Percentiles rank a stretch among this genome's conserved stretches.
phyloP scores from a whole-genome alignment of 64 coral and sea anemone genomes.

The Actinia equina region DNA sequence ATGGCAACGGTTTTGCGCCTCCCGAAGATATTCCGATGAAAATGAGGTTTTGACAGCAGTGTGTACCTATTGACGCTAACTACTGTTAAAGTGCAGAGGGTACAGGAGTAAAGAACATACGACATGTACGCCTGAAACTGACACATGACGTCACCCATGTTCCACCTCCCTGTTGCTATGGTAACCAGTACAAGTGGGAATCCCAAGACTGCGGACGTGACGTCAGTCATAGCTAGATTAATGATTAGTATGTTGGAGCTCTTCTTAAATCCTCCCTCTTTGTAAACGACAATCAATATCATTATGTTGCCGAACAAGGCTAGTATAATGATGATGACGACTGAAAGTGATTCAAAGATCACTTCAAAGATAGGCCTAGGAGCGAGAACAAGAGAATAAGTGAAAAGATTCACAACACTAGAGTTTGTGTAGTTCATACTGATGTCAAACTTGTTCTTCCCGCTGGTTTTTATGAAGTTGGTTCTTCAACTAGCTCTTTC shows the following conservation, averaged over 20 bases:
- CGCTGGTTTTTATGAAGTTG: too few relatives aligned
- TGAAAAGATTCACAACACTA: background rate
- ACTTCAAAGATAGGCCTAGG: background rate
- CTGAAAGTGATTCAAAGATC: background rate
- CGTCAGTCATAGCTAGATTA: background rate
- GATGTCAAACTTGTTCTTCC: background rate
- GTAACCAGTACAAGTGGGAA: background rate
- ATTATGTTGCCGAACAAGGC: background rate
- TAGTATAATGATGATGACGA: background rate
- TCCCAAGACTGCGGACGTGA: background rate
- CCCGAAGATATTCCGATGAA: background rate
- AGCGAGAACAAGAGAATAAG: background rate
- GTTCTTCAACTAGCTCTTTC: too few relatives aligned
- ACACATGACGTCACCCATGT: background rate
- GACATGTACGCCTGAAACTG: background rate
- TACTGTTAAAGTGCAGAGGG: background rate
- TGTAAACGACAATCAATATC: background rate
- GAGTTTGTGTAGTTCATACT: background rate
- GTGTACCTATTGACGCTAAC: slow-evolving; percentile 2
- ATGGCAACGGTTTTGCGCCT: background rate
- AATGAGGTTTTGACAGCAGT: background rate
- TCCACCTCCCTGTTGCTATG: background rate
- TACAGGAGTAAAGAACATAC: background rate
- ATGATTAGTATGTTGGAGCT: background rate
- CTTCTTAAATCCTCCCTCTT: background rate